Evolutionary conservation across 2,797 vertebrate species (phyloP).

Genomic region (Takifugu ocellatus): DNA sequence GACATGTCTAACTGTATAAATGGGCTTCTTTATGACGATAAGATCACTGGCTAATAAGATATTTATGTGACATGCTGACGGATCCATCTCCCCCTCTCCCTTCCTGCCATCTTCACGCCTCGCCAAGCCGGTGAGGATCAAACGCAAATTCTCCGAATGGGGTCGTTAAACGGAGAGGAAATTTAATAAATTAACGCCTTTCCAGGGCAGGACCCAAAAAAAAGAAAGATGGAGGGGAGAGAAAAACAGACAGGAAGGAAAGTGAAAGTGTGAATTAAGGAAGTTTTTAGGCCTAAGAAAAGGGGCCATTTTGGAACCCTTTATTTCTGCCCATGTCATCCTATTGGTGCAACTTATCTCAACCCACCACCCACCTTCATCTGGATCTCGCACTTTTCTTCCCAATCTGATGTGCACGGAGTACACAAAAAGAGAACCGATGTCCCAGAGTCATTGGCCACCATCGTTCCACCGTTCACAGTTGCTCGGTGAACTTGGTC

Average conservation of each 20-base stretch:
- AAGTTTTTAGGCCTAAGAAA: slow-evolving; percentile 49
- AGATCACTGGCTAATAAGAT: slow-evolving; percentile 96
- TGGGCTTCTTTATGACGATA: slow-evolving; percentile 92
- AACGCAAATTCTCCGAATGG: slow-evolving; percentile 79
- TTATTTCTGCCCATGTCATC: neutral
- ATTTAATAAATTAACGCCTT: slow-evolving; percentile 76
- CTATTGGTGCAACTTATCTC: neutral
- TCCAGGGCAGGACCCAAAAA: slow-evolving; percentile 39
- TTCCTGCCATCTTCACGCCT: slow-evolving; percentile 72
- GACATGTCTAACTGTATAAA: slow-evolving; percentile 88
- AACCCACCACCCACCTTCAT: slow-evolving; percentile 6
- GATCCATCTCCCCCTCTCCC: slow-evolving; percentile 74
- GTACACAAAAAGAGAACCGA: neutral
- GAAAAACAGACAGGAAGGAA: slow-evolving; percentile 5
- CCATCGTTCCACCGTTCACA: neutral
- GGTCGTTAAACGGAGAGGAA: slow-evolving; percentile 78
- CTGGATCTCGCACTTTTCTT: slow-evolving; percentile 2
- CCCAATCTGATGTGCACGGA: slow-evolving; percentile 4
- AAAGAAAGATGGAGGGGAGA: slow-evolving; percentile 36
- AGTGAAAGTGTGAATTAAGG: neutral
- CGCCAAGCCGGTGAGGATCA: slow-evolving; percentile 74
- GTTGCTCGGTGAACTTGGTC: neutral
- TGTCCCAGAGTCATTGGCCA: neutral
- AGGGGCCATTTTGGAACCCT: slow-evolving; percentile 3
- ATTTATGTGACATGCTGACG: slow-evolving; percentile 95